Base-by-base conservation (phyloP, 1,140 invertebrate genomes). In the Stenopsyche tienmushanensis region DNA sequence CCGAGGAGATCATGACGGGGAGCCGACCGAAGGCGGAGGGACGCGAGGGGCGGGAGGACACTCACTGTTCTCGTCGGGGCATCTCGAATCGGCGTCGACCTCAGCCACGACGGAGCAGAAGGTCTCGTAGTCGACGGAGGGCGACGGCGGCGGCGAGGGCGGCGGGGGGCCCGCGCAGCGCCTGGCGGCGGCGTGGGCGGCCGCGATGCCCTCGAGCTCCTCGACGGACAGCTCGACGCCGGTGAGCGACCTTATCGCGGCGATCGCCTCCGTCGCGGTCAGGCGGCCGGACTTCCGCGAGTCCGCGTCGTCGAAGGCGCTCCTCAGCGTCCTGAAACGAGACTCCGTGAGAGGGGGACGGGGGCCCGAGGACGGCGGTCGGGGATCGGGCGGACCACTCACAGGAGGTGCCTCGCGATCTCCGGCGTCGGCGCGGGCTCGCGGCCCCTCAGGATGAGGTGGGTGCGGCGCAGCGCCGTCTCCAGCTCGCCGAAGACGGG, bases 401-500 rank as follows among this genome's bases (percentile, higher is more conserved):
- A 70, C 67, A 70, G 63, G 9, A 70, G 47, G 26, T 70, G 64
- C 21, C 60, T 66, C 21, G 65, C 54, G 24, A 70, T 70, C 5
- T 60, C 60, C n/a, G 68, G 49, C 0, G 76, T 15, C 77, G 53
- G 74, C 74, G 18, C 76, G 73, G 49, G n/a, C 26, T 24, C 62
- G 1, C 52, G 57, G 2, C 49, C 77, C 24, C 77, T 76, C 20
- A 88, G 76, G 52, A 88, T 83, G 41, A 83, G 80, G 65, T 85
- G 82, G 17, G 85, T 86, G 73, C 84, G 83, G 50, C 84, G 80
- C 70, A 87, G 67, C 25, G 85, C 86, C 7, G 83, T 80, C 2
- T 80, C 79, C 65, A 88, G 82, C 75, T 84, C 85, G 41, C 79
- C 83, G 73, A 87, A 82, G 1, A 86, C 84, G 65, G 85, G 84